Conservation (phyloP, 2,888 invertebrate species). For the Caenorhabditis doughertyi region DNA sequence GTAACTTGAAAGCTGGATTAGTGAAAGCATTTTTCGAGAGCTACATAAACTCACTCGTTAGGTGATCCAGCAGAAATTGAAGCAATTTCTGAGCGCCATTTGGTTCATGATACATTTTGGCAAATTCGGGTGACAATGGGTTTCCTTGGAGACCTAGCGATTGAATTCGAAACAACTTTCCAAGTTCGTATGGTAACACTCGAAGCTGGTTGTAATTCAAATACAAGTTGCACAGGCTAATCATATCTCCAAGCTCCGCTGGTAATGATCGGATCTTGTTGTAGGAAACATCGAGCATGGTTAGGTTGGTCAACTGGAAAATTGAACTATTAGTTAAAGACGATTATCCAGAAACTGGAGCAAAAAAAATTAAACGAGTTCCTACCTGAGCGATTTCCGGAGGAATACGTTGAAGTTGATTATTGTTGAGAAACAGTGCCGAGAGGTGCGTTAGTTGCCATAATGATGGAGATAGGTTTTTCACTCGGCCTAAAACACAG, state of each 20-base stretch:
- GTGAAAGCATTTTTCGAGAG: no score
- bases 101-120: slow-evolving; percentile 93
- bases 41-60: slow-evolving; percentile 91
- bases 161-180: slow-evolving; percentile 96
- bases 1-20: no score
- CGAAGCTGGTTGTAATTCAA: slow-evolving; percentile 95
- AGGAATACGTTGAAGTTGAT: slow-evolving; percentile 92
- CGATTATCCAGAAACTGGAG: no score
- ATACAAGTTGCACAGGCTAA: slow-evolving; percentile 94
- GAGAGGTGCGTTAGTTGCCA: slow-evolving; percentile 94
- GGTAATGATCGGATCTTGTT: slow-evolving; percentile 96
- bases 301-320: slow-evolving; percentile 88
- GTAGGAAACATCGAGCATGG: slow-evolving; percentile 93
- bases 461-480: slow-evolving; percentile 93
- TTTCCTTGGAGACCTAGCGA: slow-evolving; percentile 91
- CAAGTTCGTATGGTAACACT: slow-evolving; percentile 95
- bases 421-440: slow-evolving; percentile 95
- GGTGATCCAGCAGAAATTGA: slow-evolving; percentile 95
- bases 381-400: slow-evolving; percentile 89
- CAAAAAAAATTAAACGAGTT: slow-evolving; percentile 72
- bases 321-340: neutral
- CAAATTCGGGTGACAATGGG: slow-evolving; percentile 94
- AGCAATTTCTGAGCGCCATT: slow-evolving; percentile 96
- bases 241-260: slow-evolving; percentile 96
- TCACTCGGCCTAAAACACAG: slow-evolving; percentile 89